Conservation (phyloP, 1,140 invertebrate genomes). For the Nymphalis io region DNA sequence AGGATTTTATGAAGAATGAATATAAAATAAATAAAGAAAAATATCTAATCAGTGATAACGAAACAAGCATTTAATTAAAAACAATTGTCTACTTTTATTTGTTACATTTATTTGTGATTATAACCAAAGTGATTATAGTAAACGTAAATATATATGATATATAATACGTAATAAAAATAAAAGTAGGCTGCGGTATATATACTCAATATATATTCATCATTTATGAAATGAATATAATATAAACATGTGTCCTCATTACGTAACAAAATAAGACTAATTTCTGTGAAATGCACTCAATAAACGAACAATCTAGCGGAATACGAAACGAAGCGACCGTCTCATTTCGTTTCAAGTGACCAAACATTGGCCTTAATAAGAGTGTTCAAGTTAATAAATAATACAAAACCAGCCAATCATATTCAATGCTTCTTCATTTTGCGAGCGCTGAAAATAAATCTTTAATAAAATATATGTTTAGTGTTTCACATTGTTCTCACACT, state of each 20-base stretch:
- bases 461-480: not conserved
- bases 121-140: too few relatives aligned
- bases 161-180: too few relatives aligned
- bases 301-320: conserved; percentile 10
- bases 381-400: conserved; percentile 20
- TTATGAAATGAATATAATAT: not conserved
- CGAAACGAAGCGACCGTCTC: conserved; percentile 1
- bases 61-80: too few relatives aligned
- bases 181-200: too few relatives aligned
- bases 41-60: too few relatives aligned
- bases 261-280: conserved; percentile 12
- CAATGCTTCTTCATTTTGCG: conserved; percentile 7
- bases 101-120: too few relatives aligned
- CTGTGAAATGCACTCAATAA: conserved; percentile 19
- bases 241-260: not conserved
- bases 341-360: conserved; percentile 23
- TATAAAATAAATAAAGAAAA: too few relatives aligned
- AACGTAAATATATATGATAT: too few relatives aligned
- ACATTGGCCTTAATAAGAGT: conserved; percentile 33
- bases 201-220: too few relatives aligned
- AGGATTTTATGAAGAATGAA: too few relatives aligned
- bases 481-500: too few relatives aligned
- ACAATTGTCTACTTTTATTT: too few relatives aligned
- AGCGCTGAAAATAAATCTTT: not conserved
- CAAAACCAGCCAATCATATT: conserved; percentile 21